Base-by-base conservation (phyloP, 2,797 vertebrate genomes). In the Sus cebifrons region DNA sequence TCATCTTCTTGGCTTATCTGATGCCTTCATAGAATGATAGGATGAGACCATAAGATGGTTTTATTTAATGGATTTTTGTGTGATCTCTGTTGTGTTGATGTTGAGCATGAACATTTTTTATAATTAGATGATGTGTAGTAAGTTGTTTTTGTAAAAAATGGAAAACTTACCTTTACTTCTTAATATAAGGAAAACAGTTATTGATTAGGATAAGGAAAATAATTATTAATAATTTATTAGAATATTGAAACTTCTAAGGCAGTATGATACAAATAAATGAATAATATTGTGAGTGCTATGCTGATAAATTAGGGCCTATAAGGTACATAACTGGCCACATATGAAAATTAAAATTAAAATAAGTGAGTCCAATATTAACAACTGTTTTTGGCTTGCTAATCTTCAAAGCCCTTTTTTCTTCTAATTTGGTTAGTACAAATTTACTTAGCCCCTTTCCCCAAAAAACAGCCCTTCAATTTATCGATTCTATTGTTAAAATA, bases 271-370 rank as follows among this genome's bases (percentile, higher is more conserved):
- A 16, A 73, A 75, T 75, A 77, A 4, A 78, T 65, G 60, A 81
- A 81, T 62, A 83, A 93, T 73, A 6, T 56, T 94, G 15, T 75
- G 27, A 93, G 5, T 89, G 81, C 20, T 62, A 5, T 68, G 8
- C 60, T 89, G 15, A 89, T 84, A 81, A 85, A 70, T 64, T 44
- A 27, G 40, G 18, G 11, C 49, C 82, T 83, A 5, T 12, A 27
- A 5, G 87, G 20, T 18, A 74, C 12, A 40, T 81, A 52, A 71
- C 10, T 78, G 14, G 54, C 52, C 52, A 79, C 1, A 6, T n/a
- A 29, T 68, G 79, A 93, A 95, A 65, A 10, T 54, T 79, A 44
- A 87, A 65, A 10, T 81, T 75, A 89, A 49, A 91, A 32, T 83
- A 70, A 88, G 23, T 92, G 27, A 0, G 9, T 86, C 85, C 58